phyloP scores from a whole-genome alignment of 2,797 vertebrate genomes.

The Oophaga sylvatica region DNA sequence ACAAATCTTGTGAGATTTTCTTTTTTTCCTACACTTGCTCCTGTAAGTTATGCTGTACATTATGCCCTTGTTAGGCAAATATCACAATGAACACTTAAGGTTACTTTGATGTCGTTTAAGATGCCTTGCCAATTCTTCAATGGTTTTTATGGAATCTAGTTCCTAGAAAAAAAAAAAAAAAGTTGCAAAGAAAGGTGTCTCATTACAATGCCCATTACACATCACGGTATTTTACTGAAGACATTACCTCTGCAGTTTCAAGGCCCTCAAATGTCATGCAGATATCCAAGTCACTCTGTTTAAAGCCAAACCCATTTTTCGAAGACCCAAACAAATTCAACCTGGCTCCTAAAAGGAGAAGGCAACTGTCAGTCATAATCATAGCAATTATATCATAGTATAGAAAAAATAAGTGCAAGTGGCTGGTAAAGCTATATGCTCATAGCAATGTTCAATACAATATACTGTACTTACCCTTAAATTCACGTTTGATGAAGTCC shows the following conservation, averaged over 20 bases:
- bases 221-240: neutral
- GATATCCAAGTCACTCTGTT: constrained; percentile 93
- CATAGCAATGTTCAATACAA: neutral
- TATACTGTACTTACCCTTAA: constrained; percentile 76
- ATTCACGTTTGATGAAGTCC: constrained; percentile 84
- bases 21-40: no score
- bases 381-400: no score
- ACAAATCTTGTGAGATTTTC: neutral
- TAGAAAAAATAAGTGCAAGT: neutral
- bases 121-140: constrained; percentile 87
- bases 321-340: constrained; percentile 93
- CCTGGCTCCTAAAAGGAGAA: constrained; percentile 78
- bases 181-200: neutral
- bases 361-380: no score
- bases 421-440: neutral
- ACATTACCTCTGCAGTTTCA: constrained; percentile 83
- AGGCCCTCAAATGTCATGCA: constrained; percentile 91
- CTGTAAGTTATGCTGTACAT: no score
- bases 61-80: no score
- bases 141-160: constrained; percentile 86
- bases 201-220: neutral
- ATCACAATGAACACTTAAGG: neutral
- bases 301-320: constrained; percentile 96
- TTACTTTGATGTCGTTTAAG: constrained; percentile 89
- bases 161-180: constrained; percentile 72